These are phyloP conservation scores for Dorcus hopei DNA, from an alignment of 2,888 invertebrate species.

Conservation along the genomic window DNA sequence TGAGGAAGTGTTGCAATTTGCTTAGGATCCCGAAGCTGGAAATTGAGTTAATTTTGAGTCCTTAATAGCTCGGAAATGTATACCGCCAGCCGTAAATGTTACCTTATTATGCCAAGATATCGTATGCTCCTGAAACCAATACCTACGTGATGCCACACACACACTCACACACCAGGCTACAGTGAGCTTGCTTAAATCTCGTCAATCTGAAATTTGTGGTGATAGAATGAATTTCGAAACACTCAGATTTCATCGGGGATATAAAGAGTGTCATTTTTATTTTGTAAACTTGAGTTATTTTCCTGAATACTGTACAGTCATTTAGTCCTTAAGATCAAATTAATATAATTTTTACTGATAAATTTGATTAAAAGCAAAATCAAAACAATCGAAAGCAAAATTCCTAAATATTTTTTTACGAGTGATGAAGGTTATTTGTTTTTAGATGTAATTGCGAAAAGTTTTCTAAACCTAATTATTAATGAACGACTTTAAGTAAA, in stretches of 20 bases:
- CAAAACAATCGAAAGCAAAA: too few relatives aligned
- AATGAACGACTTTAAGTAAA: too few relatives aligned
- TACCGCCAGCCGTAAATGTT: conserved; percentile 34
- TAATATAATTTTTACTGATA: too few relatives aligned
- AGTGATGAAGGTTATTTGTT: too few relatives aligned
- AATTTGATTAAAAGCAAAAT: too few relatives aligned
- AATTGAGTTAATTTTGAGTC: conserved; percentile 39
- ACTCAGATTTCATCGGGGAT: too few relatives aligned
- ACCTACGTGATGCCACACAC: conserved; percentile 17
- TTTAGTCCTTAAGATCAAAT: too few relatives aligned
- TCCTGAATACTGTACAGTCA: background rate
- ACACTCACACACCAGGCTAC: background rate
- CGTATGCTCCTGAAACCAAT: conserved; percentile 31
- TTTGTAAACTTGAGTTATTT: background rate
- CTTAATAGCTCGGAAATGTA: conserved; percentile 38
- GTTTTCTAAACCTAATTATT: too few relatives aligned
- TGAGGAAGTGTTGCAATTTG: conserved; percentile 14
- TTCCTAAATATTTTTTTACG: too few relatives aligned
- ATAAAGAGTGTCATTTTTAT: too few relatives aligned
- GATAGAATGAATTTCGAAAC: too few relatives aligned
- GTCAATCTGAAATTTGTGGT: background rate
- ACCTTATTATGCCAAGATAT: conserved; percentile 36
- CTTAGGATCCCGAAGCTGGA: conserved; percentile 19
- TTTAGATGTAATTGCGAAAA: too few relatives aligned
- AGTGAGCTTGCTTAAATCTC: background rate